A percentile compares a stretch with the other conserved stretches of the same genome.
Evolutionary conservation across 2,888 invertebrate genomes (phyloP).

Genomic region (Sesamia inferens): DNA sequence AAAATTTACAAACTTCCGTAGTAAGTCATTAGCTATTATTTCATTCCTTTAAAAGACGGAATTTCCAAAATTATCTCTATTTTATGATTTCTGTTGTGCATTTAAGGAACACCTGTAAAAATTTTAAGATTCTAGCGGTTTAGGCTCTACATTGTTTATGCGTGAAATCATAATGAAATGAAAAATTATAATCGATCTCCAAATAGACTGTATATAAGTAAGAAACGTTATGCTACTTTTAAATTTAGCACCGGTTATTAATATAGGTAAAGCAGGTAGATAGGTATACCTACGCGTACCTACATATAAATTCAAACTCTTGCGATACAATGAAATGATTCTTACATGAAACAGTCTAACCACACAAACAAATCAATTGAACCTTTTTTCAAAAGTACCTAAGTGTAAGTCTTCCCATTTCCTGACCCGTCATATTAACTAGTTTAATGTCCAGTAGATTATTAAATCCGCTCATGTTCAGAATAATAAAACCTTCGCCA

Average conservation of each 20-base stretch:
- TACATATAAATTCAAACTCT: background rate
- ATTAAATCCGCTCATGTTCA: background rate
- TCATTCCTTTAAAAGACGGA: too few species aligned
- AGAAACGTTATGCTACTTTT: slow-evolving; percentile 11
- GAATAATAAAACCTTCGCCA: background rate
- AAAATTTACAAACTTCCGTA: too few species aligned
- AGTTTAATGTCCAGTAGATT: background rate
- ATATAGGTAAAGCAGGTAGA: background rate
- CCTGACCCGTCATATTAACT: background rate
- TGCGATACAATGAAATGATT: background rate
- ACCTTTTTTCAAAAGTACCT: background rate
- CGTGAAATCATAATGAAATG: too few species aligned
- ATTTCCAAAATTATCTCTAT: too few species aligned
- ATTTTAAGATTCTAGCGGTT: too few species aligned
- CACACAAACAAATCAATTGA: background rate
- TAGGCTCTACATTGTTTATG: too few species aligned
- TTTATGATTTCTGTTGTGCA: too few species aligned
- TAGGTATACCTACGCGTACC: background rate
- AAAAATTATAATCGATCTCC: too few species aligned
- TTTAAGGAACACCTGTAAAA: too few species aligned
- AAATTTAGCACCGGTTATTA: slow-evolving; percentile 24
- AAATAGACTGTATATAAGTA: slow-evolving; percentile 11
- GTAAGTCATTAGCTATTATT: too few species aligned
- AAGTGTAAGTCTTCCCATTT: background rate
- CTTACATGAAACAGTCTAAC: background rate